Percentiles rank a stretch among this genome's conserved stretches.
Evolutionary conservation across 2,888 invertebrate species (phyloP).

Genomic region (Idaea straminata): DNA sequence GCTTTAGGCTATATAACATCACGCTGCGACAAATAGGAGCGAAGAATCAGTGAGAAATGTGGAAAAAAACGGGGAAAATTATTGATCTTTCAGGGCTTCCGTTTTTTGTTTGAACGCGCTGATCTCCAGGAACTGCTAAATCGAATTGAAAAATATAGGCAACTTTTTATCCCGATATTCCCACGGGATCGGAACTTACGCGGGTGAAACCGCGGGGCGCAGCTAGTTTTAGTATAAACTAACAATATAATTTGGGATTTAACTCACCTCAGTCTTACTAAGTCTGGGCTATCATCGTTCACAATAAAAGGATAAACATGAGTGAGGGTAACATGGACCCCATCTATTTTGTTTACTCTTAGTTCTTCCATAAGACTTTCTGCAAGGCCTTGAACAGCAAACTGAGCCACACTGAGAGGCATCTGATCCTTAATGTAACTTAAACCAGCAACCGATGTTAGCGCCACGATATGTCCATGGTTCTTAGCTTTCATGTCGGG

Average conservation of each 20-base stretch:
- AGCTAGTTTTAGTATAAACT: too few species aligned
- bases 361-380: slow-evolving; percentile 82
- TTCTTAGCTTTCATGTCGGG: slow-evolving; percentile 81
- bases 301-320: slow-evolving; percentile 84
- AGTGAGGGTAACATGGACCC: slow-evolving; percentile 80
- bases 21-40: too few species aligned
- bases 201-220: too few species aligned
- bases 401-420: slow-evolving; percentile 82
- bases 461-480: slow-evolving; percentile 81
- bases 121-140: too few species aligned
- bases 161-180: too few species aligned
- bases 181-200: too few species aligned
- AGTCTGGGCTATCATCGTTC: slow-evolving; percentile 73
- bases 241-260: slow-evolving; percentile 4
- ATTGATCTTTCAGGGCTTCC: too few species aligned
- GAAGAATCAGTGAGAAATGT: too few species aligned
- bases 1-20: too few species aligned
- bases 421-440: slow-evolving; percentile 80
- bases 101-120: too few species aligned
- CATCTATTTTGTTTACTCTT: slow-evolving; percentile 75
- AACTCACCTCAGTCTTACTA: slow-evolving; percentile 75
- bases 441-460: slow-evolving; percentile 82
- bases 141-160: too few species aligned
- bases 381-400: slow-evolving; percentile 83
- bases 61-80: too few species aligned